Conservation (phyloP, 1,140 invertebrate genomes). For the Pogonognathellus flavescens region DNA sequence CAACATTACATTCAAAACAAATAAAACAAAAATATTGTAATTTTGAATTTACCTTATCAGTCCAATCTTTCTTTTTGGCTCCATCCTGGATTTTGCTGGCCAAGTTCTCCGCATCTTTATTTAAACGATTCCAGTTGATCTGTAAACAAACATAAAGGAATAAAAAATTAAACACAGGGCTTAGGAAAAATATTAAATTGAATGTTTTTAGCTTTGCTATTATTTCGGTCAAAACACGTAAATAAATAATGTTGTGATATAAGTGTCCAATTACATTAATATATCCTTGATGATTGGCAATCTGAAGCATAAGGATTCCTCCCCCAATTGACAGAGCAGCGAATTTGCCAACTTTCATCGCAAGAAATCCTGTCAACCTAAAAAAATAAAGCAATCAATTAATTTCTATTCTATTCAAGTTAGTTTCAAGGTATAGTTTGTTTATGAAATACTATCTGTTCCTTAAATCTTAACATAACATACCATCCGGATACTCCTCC, state of each 20-base stretch:
- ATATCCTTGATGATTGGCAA: constrained; percentile 92
- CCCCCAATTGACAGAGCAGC: constrained; percentile 90
- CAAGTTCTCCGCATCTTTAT: constrained; percentile 84
- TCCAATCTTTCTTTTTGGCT: constrained; percentile 78
- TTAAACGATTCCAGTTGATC: constrained; percentile 89
- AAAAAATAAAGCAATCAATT: constrained; percentile 61
- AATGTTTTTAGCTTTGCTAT: neutral
- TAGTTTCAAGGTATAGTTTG: too few relatives aligned
- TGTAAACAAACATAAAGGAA: constrained; percentile 42
- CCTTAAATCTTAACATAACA: constrained; percentile 35
- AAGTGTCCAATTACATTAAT: constrained; percentile 77
- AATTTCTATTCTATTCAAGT: neutral
- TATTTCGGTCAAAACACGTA: neutral
- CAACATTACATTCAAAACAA: neutral
- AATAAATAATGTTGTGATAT: too few relatives aligned
- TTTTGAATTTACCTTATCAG: constrained; percentile 83
- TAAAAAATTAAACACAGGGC: neutral
- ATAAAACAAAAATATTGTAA: neutral
- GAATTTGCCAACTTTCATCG: constrained; percentile 92
- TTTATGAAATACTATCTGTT: neutral
- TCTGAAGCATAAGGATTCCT: constrained; percentile 88
- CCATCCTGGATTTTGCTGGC: constrained; percentile 84
- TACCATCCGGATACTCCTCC: constrained; percentile 91
- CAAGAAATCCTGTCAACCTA: constrained; percentile 89
- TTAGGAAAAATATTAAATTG: neutral